Base-by-base conservation (phyloP, 2,113 vertebrate genomes). In the Sebastes schlegelii region DNA sequence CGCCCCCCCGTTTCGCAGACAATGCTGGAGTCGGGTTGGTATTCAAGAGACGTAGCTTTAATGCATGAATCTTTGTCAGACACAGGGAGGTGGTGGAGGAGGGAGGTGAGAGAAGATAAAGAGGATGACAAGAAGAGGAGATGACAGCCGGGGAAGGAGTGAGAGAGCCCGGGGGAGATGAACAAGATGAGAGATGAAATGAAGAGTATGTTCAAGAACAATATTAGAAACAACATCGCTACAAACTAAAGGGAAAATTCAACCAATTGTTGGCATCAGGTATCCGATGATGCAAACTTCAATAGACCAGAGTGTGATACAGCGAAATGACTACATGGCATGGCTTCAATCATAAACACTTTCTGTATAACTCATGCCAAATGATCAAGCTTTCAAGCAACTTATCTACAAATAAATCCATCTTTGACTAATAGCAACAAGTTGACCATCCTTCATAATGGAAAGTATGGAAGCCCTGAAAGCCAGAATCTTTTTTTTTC, bases 1-100 rank as follows among this genome's bases (percentile, higher is more conserved):
- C 57, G 40, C 57, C 55, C 34, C 60, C 42, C 23, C 74, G 21
- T 55, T 34, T 82, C 68, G 66, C 67, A 67, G 16, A 80, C 43
- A 58, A 52, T n/a, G 70, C 72, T 23, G 5, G 68, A 42, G 26
- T 5, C 51, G n/a, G 42, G 48, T 86, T 82, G 61, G 66, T 77
- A 88, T 85, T 88, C 81, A 80, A 54, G 76, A 62, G 72, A 72
- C 60, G 48, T 51, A 23, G 68, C 79, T 84, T 84, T 78, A 82
- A 80, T 52, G 60, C 82, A 62, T 73, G 57, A 70, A 79, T 78
- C 68, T 77, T 67, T 81, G 80, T 86, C 63, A 71, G 77, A 80
- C 64, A 75, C 8, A 58, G 54, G 73, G 70, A 83, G 58, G 66
- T 1, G 26, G 62, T 17, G 68, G 79, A 45, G 51, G 70, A 70